A percentile compares a stretch with the other conserved stretches of the same genome.
Conservation (phyloP, 2,113 vertebrate genomes). For the Salminus brasiliensis region DNA sequence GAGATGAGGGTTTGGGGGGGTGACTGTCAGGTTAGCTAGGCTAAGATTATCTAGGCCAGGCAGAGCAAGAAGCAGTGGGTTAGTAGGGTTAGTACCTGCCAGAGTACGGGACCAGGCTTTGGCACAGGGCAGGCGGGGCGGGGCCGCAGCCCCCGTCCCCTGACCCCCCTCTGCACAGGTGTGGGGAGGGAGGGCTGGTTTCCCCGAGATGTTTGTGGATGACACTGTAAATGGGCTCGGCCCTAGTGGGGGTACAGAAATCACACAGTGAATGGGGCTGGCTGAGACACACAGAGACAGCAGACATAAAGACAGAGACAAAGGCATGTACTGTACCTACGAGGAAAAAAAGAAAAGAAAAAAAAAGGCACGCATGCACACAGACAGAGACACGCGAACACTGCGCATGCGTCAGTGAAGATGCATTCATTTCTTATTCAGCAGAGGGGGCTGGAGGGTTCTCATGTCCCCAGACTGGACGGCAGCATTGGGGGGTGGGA, state of each 20-base stretch:
- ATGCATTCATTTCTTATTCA: constrained; percentile 29
- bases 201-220: constrained; percentile 81
- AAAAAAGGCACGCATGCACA: constrained; percentile 47
- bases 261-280: constrained; percentile 77
- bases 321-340: constrained; percentile 56
- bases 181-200: constrained; percentile 70
- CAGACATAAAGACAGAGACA: constrained; percentile 68
- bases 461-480: constrained; percentile 7
- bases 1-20: no score
- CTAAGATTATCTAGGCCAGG: constrained; percentile 66
- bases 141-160: constrained; percentile 72
- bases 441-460: background rate
- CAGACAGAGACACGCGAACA: constrained; percentile 44
- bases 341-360: constrained; percentile 24
- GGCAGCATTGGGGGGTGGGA: constrained; percentile 20
- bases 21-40: constrained; percentile 40
- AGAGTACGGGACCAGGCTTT: constrained; percentile 77
- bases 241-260: constrained; percentile 78
- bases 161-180: constrained; percentile 67
- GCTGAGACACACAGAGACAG: constrained; percentile 58
- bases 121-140: constrained; percentile 75
- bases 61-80: constrained; percentile 73
- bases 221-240: constrained; percentile 83
- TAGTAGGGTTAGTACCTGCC: constrained; percentile 83
- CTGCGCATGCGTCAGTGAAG: constrained; percentile 34